A percentile compares a stretch with the other conserved stretches of the same genome.
Evolutionary conservation across 2,888 invertebrate genomes (phyloP).

Genomic region (Ophonus ardosiacus): DNA sequence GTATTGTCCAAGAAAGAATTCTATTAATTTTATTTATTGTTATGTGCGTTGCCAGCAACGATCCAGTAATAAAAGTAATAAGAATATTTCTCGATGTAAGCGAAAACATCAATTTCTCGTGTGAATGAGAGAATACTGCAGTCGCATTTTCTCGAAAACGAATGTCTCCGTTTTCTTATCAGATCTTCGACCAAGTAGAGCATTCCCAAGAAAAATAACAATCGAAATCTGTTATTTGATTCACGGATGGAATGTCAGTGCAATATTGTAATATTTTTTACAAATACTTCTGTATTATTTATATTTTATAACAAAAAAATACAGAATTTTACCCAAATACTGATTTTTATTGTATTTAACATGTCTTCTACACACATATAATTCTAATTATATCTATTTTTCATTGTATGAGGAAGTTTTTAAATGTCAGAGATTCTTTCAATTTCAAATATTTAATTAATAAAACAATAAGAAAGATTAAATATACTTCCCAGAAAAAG

Average conservation of each 20-base stretch:
- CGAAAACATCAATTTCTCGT: slow-evolving; percentile 53
- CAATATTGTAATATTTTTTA: background rate
- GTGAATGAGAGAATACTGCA: slow-evolving; percentile 54
- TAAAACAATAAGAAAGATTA: no score
- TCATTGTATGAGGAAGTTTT: no score
- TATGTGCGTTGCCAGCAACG: slow-evolving; percentile 49
- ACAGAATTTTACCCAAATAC: no score
- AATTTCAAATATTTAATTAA: no score
- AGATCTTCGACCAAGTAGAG: slow-evolving; percentile 20
- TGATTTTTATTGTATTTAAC: no score
- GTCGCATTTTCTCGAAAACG: slow-evolving; percentile 46
- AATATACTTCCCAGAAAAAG: no score
- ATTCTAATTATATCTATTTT: no score
- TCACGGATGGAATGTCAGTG: background rate
- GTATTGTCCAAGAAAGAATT: slow-evolving; percentile 48
- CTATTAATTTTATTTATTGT: slow-evolving; percentile 55
- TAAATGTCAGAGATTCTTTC: no score
- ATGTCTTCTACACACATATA: no score
- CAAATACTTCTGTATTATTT: background rate
- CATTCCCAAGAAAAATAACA: slow-evolving; percentile 34
- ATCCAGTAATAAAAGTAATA: slow-evolving; percentile 44
- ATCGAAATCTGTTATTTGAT: slow-evolving; percentile 31
- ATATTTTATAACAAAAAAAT: background rate
- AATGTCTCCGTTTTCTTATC: slow-evolving; percentile 49
- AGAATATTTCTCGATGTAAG: slow-evolving; percentile 51